A percentile compares a stretch with the other conserved stretches of the same genome.
Conservation (phyloP, 2,797 vertebrate species). For the Merluccius polli region DNA sequence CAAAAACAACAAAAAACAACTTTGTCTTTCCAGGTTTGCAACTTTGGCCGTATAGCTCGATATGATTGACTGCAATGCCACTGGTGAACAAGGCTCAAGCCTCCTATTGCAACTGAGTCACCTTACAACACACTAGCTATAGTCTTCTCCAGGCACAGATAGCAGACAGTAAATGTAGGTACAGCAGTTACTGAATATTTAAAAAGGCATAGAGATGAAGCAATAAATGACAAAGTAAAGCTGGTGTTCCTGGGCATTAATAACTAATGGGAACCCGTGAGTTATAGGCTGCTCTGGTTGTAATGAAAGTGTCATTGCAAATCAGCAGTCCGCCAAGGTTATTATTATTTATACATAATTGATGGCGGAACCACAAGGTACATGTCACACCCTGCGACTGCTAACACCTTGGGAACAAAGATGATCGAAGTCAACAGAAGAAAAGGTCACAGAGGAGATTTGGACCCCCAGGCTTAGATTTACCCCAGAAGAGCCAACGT, state of each 20-base stretch:
- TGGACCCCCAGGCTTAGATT: slow-evolving; percentile 41
- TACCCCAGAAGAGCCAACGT: slow-evolving; percentile 41
- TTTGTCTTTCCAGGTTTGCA: background rate
- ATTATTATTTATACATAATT: slow-evolving; percentile 87
- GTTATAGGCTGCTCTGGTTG: slow-evolving; percentile 76
- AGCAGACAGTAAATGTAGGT: slow-evolving; percentile 80
- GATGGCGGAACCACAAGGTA: slow-evolving; percentile 74
- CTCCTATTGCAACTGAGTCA: slow-evolving; percentile 57
- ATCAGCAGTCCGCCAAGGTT: slow-evolving; percentile 82
- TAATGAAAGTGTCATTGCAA: slow-evolving; percentile 85
- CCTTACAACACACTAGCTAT: slow-evolving; percentile 55
- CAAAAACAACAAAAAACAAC: background rate
- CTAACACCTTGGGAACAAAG: slow-evolving; percentile 67
- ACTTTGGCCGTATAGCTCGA: slow-evolving; percentile 24
- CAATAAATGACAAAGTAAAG: slow-evolving; percentile 85
- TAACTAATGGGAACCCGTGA: slow-evolving; percentile 78
- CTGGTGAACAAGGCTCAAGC: slow-evolving; percentile 48
- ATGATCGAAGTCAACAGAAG: slow-evolving; percentile 63
- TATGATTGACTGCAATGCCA: slow-evolving; percentile 36
- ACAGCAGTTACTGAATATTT: slow-evolving; percentile 84
- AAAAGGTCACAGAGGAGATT: slow-evolving; percentile 67
- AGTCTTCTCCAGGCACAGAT: slow-evolving; percentile 58
- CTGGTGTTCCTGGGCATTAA: slow-evolving; percentile 79
- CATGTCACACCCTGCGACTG: slow-evolving; percentile 65
- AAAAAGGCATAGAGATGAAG: slow-evolving; percentile 80